Conservation (phyloP, 1,140 invertebrate species). For the Lasioglossum albipes region DNA sequence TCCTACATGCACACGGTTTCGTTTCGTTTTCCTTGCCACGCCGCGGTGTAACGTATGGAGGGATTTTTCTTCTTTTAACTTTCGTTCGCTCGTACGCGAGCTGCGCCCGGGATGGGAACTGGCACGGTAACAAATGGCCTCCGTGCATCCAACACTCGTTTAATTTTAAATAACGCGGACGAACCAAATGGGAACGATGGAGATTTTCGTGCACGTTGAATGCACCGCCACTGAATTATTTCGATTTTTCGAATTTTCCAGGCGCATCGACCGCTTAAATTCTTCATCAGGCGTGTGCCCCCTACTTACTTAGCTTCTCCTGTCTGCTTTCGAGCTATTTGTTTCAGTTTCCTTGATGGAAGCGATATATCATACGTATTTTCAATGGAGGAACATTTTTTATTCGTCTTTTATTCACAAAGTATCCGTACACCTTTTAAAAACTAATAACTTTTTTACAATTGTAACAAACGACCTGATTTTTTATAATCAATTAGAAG, state of each 20-base stretch:
- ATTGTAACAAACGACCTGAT: too few relatives aligned
- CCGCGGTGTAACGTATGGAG: constrained; percentile 9
- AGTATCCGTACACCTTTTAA: too few relatives aligned
- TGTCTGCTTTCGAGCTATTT: too few relatives aligned
- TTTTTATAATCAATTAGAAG: too few relatives aligned
- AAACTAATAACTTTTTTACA: too few relatives aligned
- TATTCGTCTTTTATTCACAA: too few relatives aligned
- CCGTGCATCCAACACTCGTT: background rate
- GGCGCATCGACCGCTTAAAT: too few relatives aligned
- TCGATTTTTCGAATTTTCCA: background rate
- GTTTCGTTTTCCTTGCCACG: constrained; percentile 19
- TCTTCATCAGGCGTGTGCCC: too few relatives aligned
- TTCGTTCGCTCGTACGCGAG: background rate
- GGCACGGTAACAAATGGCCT: background rate
- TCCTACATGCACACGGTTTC: constrained; percentile 18
- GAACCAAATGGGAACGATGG: background rate
- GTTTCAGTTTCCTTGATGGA: too few relatives aligned
- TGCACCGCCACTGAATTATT: background rate
- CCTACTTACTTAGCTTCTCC: too few relatives aligned
- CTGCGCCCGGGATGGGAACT: background rate
- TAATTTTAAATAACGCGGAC: background rate
- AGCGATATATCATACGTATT: too few relatives aligned
- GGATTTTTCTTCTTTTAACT: constrained; percentile 19
- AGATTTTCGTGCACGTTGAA: background rate
- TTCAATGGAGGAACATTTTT: too few relatives aligned